phyloP scores from a whole-genome alignment of 2,113 vertebrate species.

The Chlorodrepanis virens region DNA sequence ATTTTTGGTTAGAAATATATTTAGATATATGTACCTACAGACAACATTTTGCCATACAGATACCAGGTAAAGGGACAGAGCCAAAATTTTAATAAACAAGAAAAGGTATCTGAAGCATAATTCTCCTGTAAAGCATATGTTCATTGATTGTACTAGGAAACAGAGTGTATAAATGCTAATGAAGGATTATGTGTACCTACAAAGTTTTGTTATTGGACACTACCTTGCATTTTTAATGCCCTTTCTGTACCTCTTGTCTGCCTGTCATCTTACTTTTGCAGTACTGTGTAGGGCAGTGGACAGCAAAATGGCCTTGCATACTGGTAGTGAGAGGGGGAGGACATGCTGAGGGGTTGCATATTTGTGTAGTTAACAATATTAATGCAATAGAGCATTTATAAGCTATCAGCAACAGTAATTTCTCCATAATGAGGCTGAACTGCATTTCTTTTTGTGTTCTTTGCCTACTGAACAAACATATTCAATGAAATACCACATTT shows the following conservation, averaged over 20 bases:
- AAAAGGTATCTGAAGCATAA: neutral
- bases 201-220: neutral
- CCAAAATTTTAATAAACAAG: neutral
- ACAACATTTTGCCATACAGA: neutral
- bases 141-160: neutral
- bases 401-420: neutral
- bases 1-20: neutral
- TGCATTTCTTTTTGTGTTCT: neutral
- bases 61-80: neutral
- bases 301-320: neutral
- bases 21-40: neutral
- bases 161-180: conserved; percentile 6
- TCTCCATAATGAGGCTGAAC: neutral
- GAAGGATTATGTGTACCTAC: conserved; percentile 28
- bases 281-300: neutral
- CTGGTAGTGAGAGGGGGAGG: neutral
- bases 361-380: neutral
- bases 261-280: neutral
- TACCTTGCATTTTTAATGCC: neutral
- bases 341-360: neutral
- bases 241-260: neutral
- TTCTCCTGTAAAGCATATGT: neutral
- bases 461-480: neutral
- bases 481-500: neutral
- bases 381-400: neutral